Evolutionary conservation across 2,888 invertebrate species (phyloP), one percentile per base, ranked within the genome.

Genomic region (Crioceris asparagi): DNA sequence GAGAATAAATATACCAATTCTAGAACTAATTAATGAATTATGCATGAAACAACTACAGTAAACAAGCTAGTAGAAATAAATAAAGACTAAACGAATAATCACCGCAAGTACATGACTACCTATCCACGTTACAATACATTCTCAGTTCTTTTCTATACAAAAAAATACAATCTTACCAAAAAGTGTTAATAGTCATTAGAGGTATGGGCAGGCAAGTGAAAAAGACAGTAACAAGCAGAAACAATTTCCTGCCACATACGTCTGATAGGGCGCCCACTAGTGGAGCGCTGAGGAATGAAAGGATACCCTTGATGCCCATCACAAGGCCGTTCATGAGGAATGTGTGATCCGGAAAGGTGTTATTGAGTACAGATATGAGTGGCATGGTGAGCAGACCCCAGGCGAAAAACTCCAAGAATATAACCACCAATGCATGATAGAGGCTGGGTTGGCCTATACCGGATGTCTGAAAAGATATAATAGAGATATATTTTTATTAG

Each of bases 291-390:
- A 98, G 74, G 71, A 98, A 99, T 50, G 97, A 97, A 53, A 99
- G 69, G 54, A 98, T 81, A 23, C 33, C 19, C 38, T 59, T 59
- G 39, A 59, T 59, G 52, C 97, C 97, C 81, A 98, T 92, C 59
- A 99, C 96, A 52, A 98, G 74, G 43, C 98, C 98, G 75, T 99
- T 99, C 93, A 98, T 96, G 42, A 96, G 75, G 70, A 98, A 97
- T 60, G 96, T 98, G 67, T 98, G 96, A 66, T 93, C 86, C 48
- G 97, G 97, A 70, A 98, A 98, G 41, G 97, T 97, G 55, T 84
- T 86, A 67, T 97, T 96, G 50, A 99, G 74, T 64, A 83, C 83
- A 50, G 75, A 71, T 62, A 98, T 98, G 59, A 97, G 87, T 41
- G 98, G 97, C 77, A 94, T 91, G 47, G 97, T 98, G 48, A 98